These are phyloP conservation scores for Drosophila tripunctata DNA, from an alignment of 2,888 invertebrate species.

Conservation along the genomic window DNA sequence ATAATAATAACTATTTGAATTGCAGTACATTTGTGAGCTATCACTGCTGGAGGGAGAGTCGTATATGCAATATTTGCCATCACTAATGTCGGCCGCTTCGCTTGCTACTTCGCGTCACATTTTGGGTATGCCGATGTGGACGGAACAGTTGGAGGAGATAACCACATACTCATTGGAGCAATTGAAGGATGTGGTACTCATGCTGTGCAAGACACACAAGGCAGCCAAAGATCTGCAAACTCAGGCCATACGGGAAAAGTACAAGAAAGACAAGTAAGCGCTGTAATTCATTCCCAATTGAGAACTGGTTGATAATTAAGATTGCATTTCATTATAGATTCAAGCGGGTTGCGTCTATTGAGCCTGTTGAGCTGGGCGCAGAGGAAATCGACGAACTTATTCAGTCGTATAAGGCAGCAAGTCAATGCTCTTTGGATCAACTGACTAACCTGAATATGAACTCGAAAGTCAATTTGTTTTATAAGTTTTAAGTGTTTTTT, in stretches of 20 bases:
- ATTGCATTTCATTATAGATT: constrained; percentile 61
- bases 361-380: constrained; percentile 70
- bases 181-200: constrained; percentile 88
- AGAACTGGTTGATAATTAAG: background rate
- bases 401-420: constrained; percentile 55
- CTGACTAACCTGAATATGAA: constrained; percentile 29
- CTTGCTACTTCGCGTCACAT: constrained; percentile 92
- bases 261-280: constrained; percentile 89
- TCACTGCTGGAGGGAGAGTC: constrained; percentile 94
- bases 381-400: constrained; percentile 70
- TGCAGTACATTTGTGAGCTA: constrained; percentile 92
- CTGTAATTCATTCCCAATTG: background rate
- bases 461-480: constrained; percentile 64
- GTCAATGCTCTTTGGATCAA: constrained; percentile 21
- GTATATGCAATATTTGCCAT: constrained; percentile 92
- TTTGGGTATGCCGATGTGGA: constrained; percentile 87
- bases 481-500: constrained; percentile 73
- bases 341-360: constrained; percentile 79
- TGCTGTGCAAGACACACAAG: constrained; percentile 89
- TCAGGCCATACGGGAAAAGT: constrained; percentile 95
- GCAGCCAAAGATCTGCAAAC: constrained; percentile 89
- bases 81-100: constrained; percentile 91
- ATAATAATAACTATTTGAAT: constrained; percentile 37
- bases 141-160: constrained; percentile 86
- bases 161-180: constrained; percentile 89